Evolutionary conservation across 2,888 invertebrate species (phyloP), one percentile per base, ranked within the genome.

Genomic region (Lissonota sp.): DNA sequence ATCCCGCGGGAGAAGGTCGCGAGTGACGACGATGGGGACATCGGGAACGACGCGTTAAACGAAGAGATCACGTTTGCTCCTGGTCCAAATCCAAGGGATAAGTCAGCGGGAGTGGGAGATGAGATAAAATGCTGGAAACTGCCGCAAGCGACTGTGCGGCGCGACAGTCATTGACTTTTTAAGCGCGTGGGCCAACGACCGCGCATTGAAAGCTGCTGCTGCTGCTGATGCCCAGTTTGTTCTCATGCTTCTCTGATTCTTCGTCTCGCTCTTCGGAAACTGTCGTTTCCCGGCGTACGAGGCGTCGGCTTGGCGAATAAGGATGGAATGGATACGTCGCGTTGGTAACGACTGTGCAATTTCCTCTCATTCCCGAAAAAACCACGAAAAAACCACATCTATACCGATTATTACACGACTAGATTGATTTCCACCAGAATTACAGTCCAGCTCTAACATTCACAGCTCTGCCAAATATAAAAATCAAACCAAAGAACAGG

Each of bases 241-340:
- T 44, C 62, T 91, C 84, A 90, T 91, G 87, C 73, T 91, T 49
- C 88, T 91, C 91, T 91, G 91, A 73, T 91, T 87, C 78, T 57
- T 84, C 83, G 85, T 86, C 82, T 85, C 84, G 85, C 85, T 90
- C 86, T 87, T 91, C 89, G 90, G 90, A 89, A 91, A 90, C 87
- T 89, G 88, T 88, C 90, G 90, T 87, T 88, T 86, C 84, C 80
- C 78, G 66, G 73, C 73, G 81, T 77, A 60, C 83, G 80, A 80
- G 79, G 80, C 69, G 82, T 84, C 86, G 85, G 85, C 72, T 70
- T n/a, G 51, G 67, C 79, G 70, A 78, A 82, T 82, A 84, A 87
- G 81, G 80, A 82, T 53, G 63, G 53, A 75, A 72, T 64, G 69
- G 58, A 46, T 53, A 44, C 40, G 53, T 40, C 37, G 44, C 14